A percentile compares a stretch with the other conserved stretches of the same genome.
phyloP scores from a whole-genome alignment of 2,888 invertebrate species.

The Drosophila phalerata region DNA sequence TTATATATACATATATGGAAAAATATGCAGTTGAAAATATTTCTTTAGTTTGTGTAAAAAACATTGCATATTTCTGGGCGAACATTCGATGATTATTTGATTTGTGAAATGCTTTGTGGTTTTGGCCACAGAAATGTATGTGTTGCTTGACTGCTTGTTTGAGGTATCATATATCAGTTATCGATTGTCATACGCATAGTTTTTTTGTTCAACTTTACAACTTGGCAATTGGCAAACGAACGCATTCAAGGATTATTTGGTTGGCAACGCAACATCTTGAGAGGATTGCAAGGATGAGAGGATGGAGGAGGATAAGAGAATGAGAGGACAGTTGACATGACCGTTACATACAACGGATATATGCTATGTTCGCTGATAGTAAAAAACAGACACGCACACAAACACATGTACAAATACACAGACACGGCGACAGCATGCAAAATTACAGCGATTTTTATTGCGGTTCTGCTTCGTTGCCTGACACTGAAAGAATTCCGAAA shows the following conservation, averaged over 20 bases:
- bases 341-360: conserved; percentile 40
- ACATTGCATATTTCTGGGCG: conserved; percentile 31
- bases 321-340: conserved; percentile 10
- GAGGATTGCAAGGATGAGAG: not conserved
- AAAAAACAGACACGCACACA: conserved; percentile 19
- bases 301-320: not conserved
- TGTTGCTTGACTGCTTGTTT: conserved; percentile 10
- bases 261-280: conserved; percentile 51
- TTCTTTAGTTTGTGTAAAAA: conserved; percentile 1
- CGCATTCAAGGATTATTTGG: conserved; percentile 52
- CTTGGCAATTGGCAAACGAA: conserved; percentile 38
- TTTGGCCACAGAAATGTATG: not conserved
- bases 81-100: not conserved
- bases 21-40: not conserved
- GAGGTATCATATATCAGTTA: conserved; percentile 41
- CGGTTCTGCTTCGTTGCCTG: conserved; percentile 70
- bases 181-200: conserved; percentile 45
- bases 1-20: too few species aligned
- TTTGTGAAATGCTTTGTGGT: conserved; percentile 10
- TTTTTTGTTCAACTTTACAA: conserved; percentile 33
- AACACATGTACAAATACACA: conserved; percentile 7
- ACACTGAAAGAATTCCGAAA: conserved; percentile 51
- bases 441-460: conserved; percentile 77
- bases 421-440: conserved; percentile 56
- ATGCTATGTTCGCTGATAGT: conserved; percentile 31